Evolutionary conservation across 1,140 invertebrate genomes (phyloP).

Genomic region (Caenorhabditis tropicalis): DNA sequence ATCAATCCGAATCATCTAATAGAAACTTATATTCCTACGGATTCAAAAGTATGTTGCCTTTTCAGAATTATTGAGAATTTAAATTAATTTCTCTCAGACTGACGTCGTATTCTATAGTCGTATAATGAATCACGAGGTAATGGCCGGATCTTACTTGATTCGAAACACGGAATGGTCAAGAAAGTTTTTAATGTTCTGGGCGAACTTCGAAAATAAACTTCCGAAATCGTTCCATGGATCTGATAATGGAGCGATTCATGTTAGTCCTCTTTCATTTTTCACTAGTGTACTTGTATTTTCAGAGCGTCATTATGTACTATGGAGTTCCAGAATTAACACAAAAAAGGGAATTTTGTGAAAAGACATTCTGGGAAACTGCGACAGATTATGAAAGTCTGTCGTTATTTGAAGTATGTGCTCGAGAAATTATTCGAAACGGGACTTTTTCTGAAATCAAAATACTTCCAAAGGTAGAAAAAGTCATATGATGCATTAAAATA

Average conservation of each 20-base stretch:
- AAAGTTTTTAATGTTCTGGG: slow-evolving; percentile 58
- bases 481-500: not conserved
- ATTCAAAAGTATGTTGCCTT: not conserved
- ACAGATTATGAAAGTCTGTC: slow-evolving; percentile 20
- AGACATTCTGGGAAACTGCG: slow-evolving; percentile 38
- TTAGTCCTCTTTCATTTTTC: not conserved
- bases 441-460: not conserved
- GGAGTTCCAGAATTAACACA: not conserved
- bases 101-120: slow-evolving; percentile 60
- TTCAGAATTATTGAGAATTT: not conserved
- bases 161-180: slow-evolving; percentile 55
- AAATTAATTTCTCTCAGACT: not conserved
- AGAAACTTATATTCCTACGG: slow-evolving; percentile 53
- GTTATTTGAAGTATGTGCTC: slow-evolving; percentile 24
- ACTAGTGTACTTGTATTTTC: not conserved
- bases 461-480: not conserved
- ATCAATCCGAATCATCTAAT: slow-evolving; percentile 61
- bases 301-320: slow-evolving; percentile 46
- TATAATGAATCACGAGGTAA: slow-evolving; percentile 61
- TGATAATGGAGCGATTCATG: slow-evolving; percentile 62
- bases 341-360: slow-evolving; percentile 27
- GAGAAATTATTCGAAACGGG: not conserved
- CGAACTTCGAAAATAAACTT: slow-evolving; percentile 53
- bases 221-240: slow-evolving; percentile 60
- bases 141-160: slow-evolving; percentile 60